These are phyloP conservation scores for Beaufortia kweichowensis DNA, from an alignment of 2,113 vertebrate genomes.

Conservation along the genomic window DNA sequence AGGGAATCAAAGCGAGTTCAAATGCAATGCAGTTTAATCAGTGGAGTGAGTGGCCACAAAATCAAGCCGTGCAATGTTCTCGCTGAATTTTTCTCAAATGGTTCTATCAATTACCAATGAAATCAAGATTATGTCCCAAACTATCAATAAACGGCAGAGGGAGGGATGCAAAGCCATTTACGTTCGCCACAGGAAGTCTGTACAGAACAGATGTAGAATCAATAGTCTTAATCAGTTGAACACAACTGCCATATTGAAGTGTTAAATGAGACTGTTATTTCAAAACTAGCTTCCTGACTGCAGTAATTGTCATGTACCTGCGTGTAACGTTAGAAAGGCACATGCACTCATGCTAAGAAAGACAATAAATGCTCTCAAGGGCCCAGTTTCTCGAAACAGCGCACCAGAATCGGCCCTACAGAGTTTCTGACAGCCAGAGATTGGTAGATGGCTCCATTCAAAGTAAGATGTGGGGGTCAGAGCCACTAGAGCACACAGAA, in stretches of 20 bases:
- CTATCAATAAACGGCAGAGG: slow-evolving; percentile 47
- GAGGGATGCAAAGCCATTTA: slow-evolving; percentile 36
- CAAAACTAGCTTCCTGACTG: slow-evolving; percentile 42
- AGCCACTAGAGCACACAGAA: slow-evolving; percentile 75
- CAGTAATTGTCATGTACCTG: slow-evolving; percentile 42
- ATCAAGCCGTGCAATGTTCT: slow-evolving; percentile 40
- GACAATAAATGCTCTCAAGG: slow-evolving; percentile 63
- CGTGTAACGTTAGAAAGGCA: slow-evolving; percentile 1
- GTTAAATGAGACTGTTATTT: slow-evolving; percentile 43
- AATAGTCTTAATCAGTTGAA: slow-evolving; percentile 59
- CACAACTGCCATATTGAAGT: slow-evolving; percentile 49
- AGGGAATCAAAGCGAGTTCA: slow-evolving; percentile 25
- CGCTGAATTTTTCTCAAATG: slow-evolving; percentile 38
- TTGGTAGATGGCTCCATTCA: slow-evolving; percentile 70
- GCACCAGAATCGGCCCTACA: slow-evolving; percentile 58
- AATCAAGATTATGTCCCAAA: slow-evolving; percentile 46
- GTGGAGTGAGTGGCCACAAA: slow-evolving; percentile 33
- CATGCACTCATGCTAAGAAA: slow-evolving; percentile 29
- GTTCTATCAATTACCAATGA: slow-evolving; percentile 40
- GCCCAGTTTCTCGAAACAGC: slow-evolving; percentile 52
- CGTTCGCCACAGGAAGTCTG: slow-evolving; percentile 44
- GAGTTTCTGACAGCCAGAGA: slow-evolving; percentile 71
- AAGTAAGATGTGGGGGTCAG: slow-evolving; percentile 70
- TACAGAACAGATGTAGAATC: slow-evolving; percentile 56
- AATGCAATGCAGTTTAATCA: slow-evolving; percentile 50